These are phyloP conservation scores for Athripsodes cinereus DNA, from an alignment of 2,888 invertebrate species.

Conservation along the genomic window DNA sequence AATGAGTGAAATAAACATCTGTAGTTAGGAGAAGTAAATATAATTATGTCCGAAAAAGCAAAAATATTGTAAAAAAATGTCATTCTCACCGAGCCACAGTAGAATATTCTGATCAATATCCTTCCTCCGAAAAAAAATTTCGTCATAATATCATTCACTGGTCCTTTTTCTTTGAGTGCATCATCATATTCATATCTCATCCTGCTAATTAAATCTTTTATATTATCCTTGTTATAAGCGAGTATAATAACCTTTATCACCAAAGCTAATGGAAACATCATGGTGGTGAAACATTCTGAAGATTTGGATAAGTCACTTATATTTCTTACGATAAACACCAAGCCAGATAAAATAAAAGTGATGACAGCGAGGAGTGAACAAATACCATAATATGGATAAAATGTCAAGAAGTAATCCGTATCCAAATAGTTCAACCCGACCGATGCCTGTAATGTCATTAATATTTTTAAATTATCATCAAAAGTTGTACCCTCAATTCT, in stretches of 20 bases:
- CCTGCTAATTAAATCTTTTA: not conserved
- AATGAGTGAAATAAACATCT: no score
- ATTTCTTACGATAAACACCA: constrained; percentile 12
- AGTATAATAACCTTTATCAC: constrained; percentile 4
- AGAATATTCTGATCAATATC: constrained; percentile 15
- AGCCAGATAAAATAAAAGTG: constrained; percentile 4
- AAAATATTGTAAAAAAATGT: no score
- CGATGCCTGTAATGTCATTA: not conserved
- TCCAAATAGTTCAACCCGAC: constrained; percentile 5
- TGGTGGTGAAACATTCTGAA: constrained; percentile 17
- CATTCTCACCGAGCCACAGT: constrained; percentile 8
- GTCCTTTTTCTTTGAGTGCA: constrained; percentile 7
- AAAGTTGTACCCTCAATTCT: constrained; percentile 12
- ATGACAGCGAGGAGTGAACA: no score
- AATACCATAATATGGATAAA: not conserved
- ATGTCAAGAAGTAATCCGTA: not conserved
- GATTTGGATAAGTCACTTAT: constrained; percentile 8
- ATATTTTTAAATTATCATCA: constrained; percentile 17
- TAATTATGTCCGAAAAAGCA: no score
- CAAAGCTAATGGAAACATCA: constrained; percentile 3
- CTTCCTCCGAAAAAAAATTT: constrained; percentile 17
- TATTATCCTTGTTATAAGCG: not conserved
- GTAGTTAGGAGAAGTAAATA: no score
- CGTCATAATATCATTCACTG: constrained; percentile 13
- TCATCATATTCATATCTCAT: constrained; percentile 8